Conservation (phyloP, 2,888 invertebrate species). For the Antheraea assamensis region DNA sequence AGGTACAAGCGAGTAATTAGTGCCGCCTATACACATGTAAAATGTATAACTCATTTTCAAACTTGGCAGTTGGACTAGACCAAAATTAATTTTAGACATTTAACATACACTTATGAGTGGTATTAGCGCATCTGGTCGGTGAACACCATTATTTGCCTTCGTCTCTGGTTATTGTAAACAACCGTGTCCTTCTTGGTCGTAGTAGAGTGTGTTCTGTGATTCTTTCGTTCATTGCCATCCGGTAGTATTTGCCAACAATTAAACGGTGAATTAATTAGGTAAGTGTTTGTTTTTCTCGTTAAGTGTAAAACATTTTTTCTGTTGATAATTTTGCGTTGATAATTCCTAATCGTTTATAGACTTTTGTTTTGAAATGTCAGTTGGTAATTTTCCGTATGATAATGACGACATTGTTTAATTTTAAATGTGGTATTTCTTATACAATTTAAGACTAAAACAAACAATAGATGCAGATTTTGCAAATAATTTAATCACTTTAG, state of each 20-base stretch:
- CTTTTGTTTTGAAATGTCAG: constrained; percentile 3
- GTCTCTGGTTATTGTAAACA: constrained; percentile 37
- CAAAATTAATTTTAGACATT: constrained; percentile 45
- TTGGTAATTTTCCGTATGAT: neutral
- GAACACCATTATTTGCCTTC: neutral
- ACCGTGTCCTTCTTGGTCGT: constrained; percentile 28
- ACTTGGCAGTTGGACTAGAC: constrained; percentile 53
- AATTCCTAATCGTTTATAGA: neutral
- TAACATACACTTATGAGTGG: constrained; percentile 22
- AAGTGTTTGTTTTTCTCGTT: neutral
- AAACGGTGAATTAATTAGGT: neutral
- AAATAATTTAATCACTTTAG: constrained; percentile 5
- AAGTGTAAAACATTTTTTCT: neutral
- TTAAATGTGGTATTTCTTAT: neutral
- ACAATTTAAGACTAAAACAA: neutral
- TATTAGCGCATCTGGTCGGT: constrained; percentile 23
- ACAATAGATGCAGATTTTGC: neutral
- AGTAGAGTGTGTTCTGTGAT: constrained; percentile 25
- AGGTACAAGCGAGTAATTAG: constrained; percentile 65
- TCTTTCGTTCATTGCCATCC: neutral
- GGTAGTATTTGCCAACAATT: neutral
- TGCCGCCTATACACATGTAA: constrained; percentile 44
- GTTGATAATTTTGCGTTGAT: constrained; percentile 11
- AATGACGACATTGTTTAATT: neutral
- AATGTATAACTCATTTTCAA: constrained; percentile 23